These are phyloP conservation scores for Hydraecia micacea DNA, from an alignment of 2,888 invertebrate species.

Conservation along the genomic window DNA sequence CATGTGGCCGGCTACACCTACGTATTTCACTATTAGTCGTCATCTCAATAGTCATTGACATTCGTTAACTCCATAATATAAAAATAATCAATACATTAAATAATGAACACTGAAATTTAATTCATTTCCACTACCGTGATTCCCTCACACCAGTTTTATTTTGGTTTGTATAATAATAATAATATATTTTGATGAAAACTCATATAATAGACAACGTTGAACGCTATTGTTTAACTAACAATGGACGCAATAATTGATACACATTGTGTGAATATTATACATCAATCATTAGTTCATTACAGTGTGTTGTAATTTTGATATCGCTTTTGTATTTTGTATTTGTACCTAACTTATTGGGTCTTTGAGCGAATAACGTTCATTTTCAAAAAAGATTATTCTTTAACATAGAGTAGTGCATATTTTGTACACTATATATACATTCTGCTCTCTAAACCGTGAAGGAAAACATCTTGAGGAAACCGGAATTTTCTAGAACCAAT, in stretches of 20 bases:
- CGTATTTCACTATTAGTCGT: neutral
- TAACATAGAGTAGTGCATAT: neutral
- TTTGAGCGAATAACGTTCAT: neutral
- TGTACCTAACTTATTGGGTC: constrained; percentile 2
- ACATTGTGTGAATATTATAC: constrained; percentile 35
- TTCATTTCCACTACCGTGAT: neutral
- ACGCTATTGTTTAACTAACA: constrained; percentile 43
- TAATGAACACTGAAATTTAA: neutral
- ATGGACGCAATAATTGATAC: constrained; percentile 49
- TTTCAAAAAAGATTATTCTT: neutral
- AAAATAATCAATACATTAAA: neutral
- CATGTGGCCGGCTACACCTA: no score
- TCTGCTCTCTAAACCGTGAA: neutral
- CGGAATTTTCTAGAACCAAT: neutral
- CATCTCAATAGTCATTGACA: neutral
- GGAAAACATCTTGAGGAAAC: neutral
- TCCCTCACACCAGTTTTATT: constrained; percentile 19
- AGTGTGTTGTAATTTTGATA: constrained; percentile 35
- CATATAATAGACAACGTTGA: constrained; percentile 30
- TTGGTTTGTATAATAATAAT: neutral
- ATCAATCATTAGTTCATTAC: constrained; percentile 42
- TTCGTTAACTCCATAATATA: neutral
- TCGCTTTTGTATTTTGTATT: constrained; percentile 30
- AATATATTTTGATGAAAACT: neutral
- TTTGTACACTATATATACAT: neutral